Percentiles rank a stretch among this genome's conserved stretches.
Conservation (phyloP, 2,113 vertebrate species). For the Drymodes brunneopygia region DNA sequence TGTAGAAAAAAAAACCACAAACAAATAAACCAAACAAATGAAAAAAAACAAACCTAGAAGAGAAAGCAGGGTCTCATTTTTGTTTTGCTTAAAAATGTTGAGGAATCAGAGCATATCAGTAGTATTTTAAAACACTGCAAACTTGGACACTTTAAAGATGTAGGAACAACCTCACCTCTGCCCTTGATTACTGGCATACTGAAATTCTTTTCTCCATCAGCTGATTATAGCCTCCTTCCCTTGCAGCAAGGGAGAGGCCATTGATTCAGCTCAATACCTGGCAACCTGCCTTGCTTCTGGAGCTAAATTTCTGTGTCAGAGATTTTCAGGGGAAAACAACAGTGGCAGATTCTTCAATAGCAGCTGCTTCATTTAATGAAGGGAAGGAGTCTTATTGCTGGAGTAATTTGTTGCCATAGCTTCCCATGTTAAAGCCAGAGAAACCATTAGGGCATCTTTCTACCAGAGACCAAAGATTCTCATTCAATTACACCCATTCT, state of each 20-base stretch:
- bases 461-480: neutral
- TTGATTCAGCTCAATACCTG: neutral
- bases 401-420: constrained; percentile 26
- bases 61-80: neutral
- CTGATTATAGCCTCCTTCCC: neutral
- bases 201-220: neutral
- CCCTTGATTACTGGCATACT: neutral
- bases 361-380: neutral
- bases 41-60: neutral
- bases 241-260: neutral
- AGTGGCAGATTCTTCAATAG: neutral
- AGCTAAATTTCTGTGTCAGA: neutral
- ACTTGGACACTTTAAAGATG: neutral
- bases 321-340: neutral
- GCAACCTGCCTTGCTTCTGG: neutral
- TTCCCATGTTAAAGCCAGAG: neutral
- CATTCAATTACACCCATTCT: neutral
- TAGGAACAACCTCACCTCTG: neutral
- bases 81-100: neutral
- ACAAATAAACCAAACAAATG: neutral
- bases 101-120: neutral
- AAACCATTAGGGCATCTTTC: constrained; percentile 5
- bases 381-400: neutral
- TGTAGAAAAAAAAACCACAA: rapidly evolving
- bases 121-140: neutral